phyloP scores from a whole-genome alignment of 2,888 invertebrate genomes.

The Cyaniris semiargus region DNA sequence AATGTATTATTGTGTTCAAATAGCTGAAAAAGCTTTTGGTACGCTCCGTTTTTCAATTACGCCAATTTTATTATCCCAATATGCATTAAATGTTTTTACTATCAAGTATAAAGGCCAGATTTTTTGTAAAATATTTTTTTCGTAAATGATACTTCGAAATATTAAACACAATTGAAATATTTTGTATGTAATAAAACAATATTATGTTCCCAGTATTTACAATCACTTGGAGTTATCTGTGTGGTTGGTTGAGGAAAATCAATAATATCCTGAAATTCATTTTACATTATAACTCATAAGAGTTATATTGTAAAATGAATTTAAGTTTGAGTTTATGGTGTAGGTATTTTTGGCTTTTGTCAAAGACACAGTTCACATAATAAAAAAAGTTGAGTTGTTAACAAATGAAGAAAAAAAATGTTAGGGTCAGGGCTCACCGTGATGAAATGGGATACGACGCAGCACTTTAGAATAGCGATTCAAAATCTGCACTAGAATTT shows the following conservation, averaged over 20 bases:
- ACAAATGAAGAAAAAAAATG: not conserved
- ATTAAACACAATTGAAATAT: not conserved
- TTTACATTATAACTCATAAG: no score
- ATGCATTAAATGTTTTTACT: not conserved
- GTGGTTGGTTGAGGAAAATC: constrained; percentile 4
- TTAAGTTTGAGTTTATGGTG: not conserved
- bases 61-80: not conserved
- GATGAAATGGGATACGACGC: no score
- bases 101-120: not conserved
- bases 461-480: no score
- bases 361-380: not conserved
- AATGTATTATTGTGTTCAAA: not conserved
- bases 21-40: not conserved
- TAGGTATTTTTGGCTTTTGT: not conserved
- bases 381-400: not conserved
- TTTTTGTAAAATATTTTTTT: not conserved
- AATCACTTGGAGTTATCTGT: not conserved
- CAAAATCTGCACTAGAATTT: no score
- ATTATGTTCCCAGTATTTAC: not conserved
- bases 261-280: constrained; percentile 3
- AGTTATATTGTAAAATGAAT: not conserved
- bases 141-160: not conserved
- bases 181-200: not conserved
- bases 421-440: no score
- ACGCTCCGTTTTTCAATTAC: not conserved